A percentile compares a stretch with the other conserved stretches of the same genome.
Evolutionary conservation across 2,888 invertebrate genomes (phyloP).

Genomic region (Dryomyza anilis): DNA sequence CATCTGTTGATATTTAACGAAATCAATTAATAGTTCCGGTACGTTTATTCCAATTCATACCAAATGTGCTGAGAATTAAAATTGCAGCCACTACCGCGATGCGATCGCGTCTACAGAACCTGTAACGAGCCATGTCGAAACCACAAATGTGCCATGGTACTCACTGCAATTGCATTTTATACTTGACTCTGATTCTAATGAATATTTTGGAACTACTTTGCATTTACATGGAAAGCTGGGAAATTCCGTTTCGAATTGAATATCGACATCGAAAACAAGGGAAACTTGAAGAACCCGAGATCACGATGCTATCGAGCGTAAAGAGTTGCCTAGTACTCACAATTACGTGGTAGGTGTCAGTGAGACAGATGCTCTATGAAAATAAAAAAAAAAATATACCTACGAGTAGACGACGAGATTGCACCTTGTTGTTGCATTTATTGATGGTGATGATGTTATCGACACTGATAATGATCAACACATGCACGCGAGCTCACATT

Average conservation of each 20-base stretch:
- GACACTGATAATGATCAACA: constrained; percentile 6
- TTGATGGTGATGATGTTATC: neutral
- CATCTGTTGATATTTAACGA: constrained; percentile 15
- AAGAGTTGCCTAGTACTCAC: neutral
- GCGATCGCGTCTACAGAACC: constrained; percentile 9
- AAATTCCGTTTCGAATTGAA: no score
- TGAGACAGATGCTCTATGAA: neutral
- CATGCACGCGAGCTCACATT: constrained; percentile 11
- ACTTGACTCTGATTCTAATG: constrained; percentile 6
- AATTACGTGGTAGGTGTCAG: neutral
- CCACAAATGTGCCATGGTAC: constrained; percentile 11
- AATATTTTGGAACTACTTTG: neutral
- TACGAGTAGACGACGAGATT: no score
- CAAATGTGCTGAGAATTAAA: constrained; percentile 10
- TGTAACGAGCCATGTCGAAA: constrained; percentile 15
- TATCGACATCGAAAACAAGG: constrained; percentile 13
- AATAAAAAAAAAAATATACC: no score
- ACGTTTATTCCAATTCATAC: constrained; percentile 13
- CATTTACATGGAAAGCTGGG: constrained; percentile 39
- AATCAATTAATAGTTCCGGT: neutral
- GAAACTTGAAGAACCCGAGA: neutral
- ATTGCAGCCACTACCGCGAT: constrained; percentile 13
- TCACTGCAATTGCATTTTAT: constrained; percentile 25
- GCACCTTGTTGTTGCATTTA: neutral
- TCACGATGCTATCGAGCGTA: neutral